A percentile compares a stretch with the other conserved stretches of the same genome.
These are phyloP conservation scores for Nibea coibor DNA, from an alignment of 2,113 vertebrate species.

Conservation along the genomic window DNA sequence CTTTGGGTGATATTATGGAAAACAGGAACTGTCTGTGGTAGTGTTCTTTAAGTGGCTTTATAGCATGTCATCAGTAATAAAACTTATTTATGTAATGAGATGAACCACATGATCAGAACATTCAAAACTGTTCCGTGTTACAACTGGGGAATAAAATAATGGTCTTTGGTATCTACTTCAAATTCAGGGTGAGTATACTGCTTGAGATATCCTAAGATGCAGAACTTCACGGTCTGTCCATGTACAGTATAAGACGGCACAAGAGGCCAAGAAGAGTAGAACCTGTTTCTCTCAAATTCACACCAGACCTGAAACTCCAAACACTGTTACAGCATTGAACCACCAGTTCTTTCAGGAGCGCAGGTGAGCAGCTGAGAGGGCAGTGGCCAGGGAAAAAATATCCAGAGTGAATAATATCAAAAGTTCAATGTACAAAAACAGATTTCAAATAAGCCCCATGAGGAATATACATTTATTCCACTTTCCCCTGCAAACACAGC, in stretches of 20 bases:
- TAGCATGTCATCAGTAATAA: not conserved
- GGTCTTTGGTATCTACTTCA: not conserved
- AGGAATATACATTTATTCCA: conserved; percentile 8
- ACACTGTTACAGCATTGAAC: not conserved
- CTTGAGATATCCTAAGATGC: not conserved
- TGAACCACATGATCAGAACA: not conserved
- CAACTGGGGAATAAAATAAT: not conserved
- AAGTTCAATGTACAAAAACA: conserved; percentile 9
- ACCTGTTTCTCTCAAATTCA: not conserved
- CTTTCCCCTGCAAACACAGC: not conserved
- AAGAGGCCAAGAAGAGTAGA: not conserved
- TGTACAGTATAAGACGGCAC: not conserved
- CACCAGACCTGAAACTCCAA: conserved; percentile 10
- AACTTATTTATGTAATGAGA: not conserved
- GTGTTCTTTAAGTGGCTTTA: not conserved
- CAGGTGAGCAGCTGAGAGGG: not conserved
- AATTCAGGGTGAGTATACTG: not conserved
- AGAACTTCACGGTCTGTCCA: not conserved
- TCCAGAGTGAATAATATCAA: not conserved
- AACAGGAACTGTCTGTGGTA: conserved; percentile 2
- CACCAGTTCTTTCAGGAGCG: not conserved
- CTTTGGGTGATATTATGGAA: not conserved
- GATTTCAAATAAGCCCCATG: not conserved
- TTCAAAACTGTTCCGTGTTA: not conserved
- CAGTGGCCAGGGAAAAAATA: not conserved